These are phyloP conservation scores for Spicauda simplicius DNA, from an alignment of 2,888 invertebrate species.

Conservation along the genomic window DNA sequence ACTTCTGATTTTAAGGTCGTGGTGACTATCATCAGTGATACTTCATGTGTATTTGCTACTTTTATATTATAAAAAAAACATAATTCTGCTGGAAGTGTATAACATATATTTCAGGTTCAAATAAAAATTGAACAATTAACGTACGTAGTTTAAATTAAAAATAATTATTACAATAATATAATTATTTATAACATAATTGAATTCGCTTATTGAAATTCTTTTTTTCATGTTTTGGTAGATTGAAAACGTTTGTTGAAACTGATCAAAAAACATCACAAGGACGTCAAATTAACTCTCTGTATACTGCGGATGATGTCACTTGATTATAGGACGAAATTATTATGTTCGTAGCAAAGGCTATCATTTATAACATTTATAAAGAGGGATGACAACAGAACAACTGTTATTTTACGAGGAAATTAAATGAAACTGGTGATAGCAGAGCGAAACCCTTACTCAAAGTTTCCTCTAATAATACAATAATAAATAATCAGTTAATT, in stretches of 20 bases:
- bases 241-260: background rate
- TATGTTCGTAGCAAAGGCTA: background rate
- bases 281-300: background rate
- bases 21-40: too few relatives aligned
- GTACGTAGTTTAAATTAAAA: too few relatives aligned
- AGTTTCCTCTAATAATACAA: background rate
- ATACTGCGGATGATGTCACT: background rate
- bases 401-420: background rate
- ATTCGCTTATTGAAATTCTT: too few relatives aligned
- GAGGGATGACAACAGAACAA: background rate
- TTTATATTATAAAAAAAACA: too few relatives aligned
- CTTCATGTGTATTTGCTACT: too few relatives aligned
- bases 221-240: too few relatives aligned
- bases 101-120: too few relatives aligned
- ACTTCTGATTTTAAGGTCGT: too few relatives aligned
- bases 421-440: background rate
- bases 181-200: too few relatives aligned
- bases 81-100: too few relatives aligned
- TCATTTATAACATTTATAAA: background rate
- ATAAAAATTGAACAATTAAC: too few relatives aligned
- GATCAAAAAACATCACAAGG: background rate
- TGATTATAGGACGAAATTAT: background rate
- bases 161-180: too few relatives aligned
- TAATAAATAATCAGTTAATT: slow-evolving; percentile 11
- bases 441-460: background rate